These are phyloP conservation scores for Tangachromis dhanisi DNA, from an alignment of 2,113 vertebrate genomes.

Conservation along the genomic window DNA sequence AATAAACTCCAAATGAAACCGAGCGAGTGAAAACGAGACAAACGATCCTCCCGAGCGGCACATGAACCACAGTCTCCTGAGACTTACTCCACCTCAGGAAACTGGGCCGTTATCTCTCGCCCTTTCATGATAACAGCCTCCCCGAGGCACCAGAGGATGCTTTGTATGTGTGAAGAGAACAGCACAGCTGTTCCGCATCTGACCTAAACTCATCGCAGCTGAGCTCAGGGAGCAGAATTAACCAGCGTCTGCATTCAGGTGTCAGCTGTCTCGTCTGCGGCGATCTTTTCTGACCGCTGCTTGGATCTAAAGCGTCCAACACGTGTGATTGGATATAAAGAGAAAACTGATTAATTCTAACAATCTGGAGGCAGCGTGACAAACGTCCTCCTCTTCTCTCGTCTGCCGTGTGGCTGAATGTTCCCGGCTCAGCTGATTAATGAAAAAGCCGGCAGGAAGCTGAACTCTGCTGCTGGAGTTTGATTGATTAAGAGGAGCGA, in stretches of 20 bases:
- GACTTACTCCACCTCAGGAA: background rate
- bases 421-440: background rate
- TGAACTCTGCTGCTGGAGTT: constrained; percentile 5
- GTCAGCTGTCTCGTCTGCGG: rapidly evolving
- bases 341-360: background rate
- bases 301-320: background rate
- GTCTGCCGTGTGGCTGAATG: background rate
- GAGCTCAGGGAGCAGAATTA: background rate
- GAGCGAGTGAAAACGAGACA: background rate
- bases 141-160: background rate
- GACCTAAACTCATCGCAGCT: background rate
- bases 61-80: background rate
- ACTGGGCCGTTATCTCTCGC: background rate
- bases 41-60: background rate
- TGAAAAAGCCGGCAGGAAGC: background rate
- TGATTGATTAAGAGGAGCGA: constrained; percentile 1
- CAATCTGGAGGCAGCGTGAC: background rate
- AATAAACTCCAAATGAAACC: background rate
- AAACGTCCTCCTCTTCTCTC: background rate
- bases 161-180: background rate
- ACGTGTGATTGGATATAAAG: background rate
- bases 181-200: background rate
- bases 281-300: rapidly evolving
- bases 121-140: background rate
- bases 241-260: background rate